Conservation (phyloP, 2,797 vertebrate species). For the Danio kyathit region DNA sequence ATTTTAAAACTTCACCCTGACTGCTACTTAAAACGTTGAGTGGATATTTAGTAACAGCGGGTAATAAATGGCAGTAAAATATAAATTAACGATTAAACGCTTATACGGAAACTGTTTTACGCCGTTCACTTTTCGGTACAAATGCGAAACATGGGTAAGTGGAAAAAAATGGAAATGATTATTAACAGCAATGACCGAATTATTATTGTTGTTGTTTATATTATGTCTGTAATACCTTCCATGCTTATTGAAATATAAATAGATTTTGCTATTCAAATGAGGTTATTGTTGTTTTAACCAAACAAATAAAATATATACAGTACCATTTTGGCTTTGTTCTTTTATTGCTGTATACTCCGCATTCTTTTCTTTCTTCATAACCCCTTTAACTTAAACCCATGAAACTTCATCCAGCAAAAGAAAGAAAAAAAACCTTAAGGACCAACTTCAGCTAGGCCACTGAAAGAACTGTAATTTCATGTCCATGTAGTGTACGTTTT, state of each 20-base stretch:
- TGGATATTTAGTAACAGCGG: conserved; percentile 20
- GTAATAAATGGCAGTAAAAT: conserved; percentile 9
- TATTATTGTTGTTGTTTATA: background rate
- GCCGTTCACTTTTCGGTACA: background rate
- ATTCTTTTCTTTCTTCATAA: background rate
- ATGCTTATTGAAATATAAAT: background rate
- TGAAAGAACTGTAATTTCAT: background rate
- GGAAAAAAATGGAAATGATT: background rate
- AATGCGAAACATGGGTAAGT: conserved; percentile 20
- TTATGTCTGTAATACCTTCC: background rate
- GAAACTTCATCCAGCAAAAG: background rate
- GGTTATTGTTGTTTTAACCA: background rate
- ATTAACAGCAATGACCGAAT: background rate
- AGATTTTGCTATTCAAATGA: background rate
- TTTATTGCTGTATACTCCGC: background rate
- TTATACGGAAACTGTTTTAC: background rate
- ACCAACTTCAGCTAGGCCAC: conserved; percentile 3
- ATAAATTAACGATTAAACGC: conserved; percentile 1
- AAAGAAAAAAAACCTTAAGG: background rate
- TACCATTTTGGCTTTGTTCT: background rate
- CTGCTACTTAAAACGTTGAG: background rate
- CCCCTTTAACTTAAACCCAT: background rate
- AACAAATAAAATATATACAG: background rate
- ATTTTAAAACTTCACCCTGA: conserved; percentile 10
- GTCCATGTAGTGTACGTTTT: background rate